Conservation (phyloP, 2,797 vertebrate genomes). For the Octomys mimax region DNA sequence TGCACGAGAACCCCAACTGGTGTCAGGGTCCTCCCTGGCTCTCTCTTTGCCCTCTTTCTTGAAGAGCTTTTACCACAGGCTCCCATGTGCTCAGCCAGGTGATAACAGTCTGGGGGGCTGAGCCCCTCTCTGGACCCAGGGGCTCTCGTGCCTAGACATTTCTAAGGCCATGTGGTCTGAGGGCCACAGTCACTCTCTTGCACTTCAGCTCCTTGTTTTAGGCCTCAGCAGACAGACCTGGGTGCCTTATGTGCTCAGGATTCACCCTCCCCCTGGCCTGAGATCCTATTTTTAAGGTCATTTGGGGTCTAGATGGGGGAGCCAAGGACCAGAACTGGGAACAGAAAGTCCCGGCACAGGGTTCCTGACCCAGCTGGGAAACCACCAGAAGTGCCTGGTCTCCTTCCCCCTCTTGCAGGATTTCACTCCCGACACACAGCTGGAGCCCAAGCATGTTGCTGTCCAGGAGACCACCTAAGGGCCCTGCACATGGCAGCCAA, state of each 20-base stretch:
- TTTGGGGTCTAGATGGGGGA: constrained; percentile 57
- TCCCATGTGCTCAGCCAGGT: neutral
- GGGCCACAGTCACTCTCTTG: neutral
- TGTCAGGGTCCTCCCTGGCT: neutral
- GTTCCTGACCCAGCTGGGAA: constrained; percentile 73
- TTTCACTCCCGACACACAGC: constrained; percentile 47
- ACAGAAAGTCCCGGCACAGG: constrained; percentile 77
- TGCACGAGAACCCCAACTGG: neutral
- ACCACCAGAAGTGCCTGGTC: constrained; percentile 68
- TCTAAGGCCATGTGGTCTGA: neutral
- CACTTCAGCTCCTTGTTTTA: neutral
- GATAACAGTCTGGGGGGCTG: neutral
- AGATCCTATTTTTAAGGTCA: constrained; percentile 54
- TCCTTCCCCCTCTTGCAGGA: neutral
- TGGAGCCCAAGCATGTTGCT: constrained; percentile 15
- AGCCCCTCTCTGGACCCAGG: neutral
- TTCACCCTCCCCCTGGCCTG: neutral
- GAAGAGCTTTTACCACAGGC: neutral
- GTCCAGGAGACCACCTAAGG: constrained; percentile 11
- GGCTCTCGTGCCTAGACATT: neutral
- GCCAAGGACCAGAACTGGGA: constrained; percentile 41
- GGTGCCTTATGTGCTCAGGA: neutral
- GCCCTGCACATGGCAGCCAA: constrained; percentile 57
- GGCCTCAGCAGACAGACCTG: neutral
- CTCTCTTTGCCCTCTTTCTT: neutral